phyloP scores from a whole-genome alignment of 1,140 invertebrate species.

The Anastrepha obliqua region DNA sequence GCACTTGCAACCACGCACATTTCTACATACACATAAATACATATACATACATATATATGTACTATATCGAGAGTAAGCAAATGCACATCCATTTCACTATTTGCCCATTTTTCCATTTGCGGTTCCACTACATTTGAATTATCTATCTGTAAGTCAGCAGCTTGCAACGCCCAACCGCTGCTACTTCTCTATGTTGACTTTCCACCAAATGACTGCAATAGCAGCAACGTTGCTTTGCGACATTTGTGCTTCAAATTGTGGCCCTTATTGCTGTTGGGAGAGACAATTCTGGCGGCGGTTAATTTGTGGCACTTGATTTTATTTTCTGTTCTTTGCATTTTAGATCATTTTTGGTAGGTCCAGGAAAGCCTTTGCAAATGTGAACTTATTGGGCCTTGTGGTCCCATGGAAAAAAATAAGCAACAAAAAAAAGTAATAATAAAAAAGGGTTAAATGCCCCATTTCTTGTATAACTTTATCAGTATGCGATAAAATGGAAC shows the following conservation, averaged over 20 bases:
- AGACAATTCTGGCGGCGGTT: too few species aligned
- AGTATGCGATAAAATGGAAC: too few species aligned
- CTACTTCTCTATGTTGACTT: not conserved
- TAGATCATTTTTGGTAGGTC: too few species aligned
- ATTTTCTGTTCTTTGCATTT: too few species aligned
- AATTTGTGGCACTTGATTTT: too few species aligned
- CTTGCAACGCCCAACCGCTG: not conserved
- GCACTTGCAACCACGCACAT: not conserved
- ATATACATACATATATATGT: too few species aligned
- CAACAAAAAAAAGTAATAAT: too few species aligned
- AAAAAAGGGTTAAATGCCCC: too few species aligned
- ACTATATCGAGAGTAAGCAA: not conserved
- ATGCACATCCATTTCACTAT: not conserved
- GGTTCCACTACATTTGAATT: conserved; percentile 35
- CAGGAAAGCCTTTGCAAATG: too few species aligned
- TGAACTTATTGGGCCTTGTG: too few species aligned
- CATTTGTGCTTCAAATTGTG: conserved; percentile 1
- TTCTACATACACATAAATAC: not conserved
- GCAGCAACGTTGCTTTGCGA: not conserved
- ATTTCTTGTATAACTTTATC: too few species aligned
- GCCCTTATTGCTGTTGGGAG: not conserved
- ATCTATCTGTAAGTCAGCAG: conserved; percentile 14
- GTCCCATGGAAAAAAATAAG: too few species aligned
- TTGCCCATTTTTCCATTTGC: conserved; percentile 14
- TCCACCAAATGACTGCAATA: conserved; percentile 2